phyloP scores from a whole-genome alignment of 2,113 vertebrate species.

The Sapayoa aenigma region DNA sequence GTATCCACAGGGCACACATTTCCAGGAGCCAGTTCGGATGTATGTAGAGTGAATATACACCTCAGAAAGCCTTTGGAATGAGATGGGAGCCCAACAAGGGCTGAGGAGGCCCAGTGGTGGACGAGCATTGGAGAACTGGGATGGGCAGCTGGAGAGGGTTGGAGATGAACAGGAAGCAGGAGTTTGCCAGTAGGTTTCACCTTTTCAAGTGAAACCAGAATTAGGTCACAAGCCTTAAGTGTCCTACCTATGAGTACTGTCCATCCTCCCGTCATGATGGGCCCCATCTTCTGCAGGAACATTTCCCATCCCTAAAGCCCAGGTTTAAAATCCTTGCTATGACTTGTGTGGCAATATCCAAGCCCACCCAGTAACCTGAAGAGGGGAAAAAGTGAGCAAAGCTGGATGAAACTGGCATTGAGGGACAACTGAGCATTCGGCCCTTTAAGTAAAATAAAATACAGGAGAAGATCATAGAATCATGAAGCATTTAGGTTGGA shows the following conservation, averaged over 20 bases:
- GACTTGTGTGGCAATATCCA: not conserved
- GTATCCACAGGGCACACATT: rapidly evolving
- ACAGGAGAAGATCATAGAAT: not conserved
- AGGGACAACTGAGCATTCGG: not conserved
- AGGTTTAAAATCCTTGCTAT: not conserved
- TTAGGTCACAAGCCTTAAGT: not conserved
- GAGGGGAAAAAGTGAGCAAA: rapidly evolving
- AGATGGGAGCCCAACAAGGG: not conserved
- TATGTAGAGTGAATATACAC: rapidly evolving
- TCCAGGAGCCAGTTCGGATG: rapidly evolving
- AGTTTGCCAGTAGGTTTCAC: not conserved
- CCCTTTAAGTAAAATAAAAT: rapidly evolving
- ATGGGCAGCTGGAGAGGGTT: not conserved
- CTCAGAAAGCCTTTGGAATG: not conserved
- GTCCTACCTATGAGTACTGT: rapidly evolving
- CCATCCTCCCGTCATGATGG: rapidly evolving
- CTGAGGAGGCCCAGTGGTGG: rapidly evolving
- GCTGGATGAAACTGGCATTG: not conserved
- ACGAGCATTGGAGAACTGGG: rapidly evolving
- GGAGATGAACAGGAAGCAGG: rapidly evolving
- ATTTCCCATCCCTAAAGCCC: not conserved
- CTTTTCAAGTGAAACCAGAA: not conserved
- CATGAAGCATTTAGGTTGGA: not conserved
- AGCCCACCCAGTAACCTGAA: rapidly evolving
- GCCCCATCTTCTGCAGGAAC: not conserved